These are phyloP conservation scores for Drosophila aldrichi DNA, from an alignment of 2,888 invertebrate genomes.

Conservation along the genomic window DNA sequence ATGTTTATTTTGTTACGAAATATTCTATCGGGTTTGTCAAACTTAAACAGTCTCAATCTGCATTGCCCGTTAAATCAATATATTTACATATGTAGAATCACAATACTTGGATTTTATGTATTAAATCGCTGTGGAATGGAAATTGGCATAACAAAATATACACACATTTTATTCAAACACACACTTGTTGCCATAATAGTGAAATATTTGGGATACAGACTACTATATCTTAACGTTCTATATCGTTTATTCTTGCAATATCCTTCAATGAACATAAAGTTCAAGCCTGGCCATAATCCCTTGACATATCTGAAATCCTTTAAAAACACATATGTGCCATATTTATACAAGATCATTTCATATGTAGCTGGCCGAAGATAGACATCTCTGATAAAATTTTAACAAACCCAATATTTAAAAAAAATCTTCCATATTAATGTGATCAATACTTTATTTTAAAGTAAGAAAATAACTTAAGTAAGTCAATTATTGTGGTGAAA, in stretches of 20 bases:
- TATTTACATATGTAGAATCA: not conserved
- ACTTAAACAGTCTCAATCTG: not conserved
- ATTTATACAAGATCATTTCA: not conserved
- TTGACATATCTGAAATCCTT: not conserved
- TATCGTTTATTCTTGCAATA: not conserved
- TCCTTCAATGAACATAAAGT: not conserved
- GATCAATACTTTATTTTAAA: constrained; percentile 1
- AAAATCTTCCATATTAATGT: constrained; percentile 5
- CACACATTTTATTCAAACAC: not conserved
- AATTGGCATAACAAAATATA: not conserved
- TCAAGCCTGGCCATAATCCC: no score
- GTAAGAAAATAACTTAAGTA: constrained; percentile 2
- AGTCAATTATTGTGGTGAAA: constrained; percentile 1
- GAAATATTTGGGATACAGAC: not conserved
- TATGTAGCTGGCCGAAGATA: not conserved
- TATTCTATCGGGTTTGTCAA: not conserved
- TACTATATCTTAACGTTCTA: not conserved
- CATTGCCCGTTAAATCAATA: not conserved
- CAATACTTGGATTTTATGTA: not conserved
- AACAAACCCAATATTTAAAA: not conserved
- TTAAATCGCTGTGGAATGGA: not conserved
- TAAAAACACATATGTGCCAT: not conserved
- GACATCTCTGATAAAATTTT: not conserved
- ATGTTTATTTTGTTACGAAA: not conserved
- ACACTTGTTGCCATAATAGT: not conserved